phyloP scores from a whole-genome alignment of 2,797 vertebrate genomes.

The Phrynocephalus guinanensis region DNA sequence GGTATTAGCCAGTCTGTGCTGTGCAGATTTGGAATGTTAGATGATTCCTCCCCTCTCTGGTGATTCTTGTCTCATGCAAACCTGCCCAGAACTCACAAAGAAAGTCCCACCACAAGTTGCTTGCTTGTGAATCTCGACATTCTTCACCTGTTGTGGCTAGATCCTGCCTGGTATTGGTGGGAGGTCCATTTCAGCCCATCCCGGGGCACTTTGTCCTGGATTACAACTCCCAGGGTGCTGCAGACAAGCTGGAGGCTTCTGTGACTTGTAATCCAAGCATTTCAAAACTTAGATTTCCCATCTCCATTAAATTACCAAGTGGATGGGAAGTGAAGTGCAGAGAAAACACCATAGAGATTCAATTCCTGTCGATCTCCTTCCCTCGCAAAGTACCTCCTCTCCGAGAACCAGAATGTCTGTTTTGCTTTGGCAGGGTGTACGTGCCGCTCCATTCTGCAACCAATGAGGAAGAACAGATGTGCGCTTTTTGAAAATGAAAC shows the following conservation, averaged over 20 bases:
- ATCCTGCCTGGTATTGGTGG: too few species aligned
- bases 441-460: background rate
- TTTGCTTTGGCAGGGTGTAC: background rate
- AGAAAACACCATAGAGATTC: background rate
- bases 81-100: background rate
- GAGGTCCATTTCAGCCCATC: too few species aligned
- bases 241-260: too few species aligned
- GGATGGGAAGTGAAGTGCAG: background rate
- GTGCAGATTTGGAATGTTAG: background rate
- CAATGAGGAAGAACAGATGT: slow-evolving; percentile 23
- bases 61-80: fast-evolving
- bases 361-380: background rate
- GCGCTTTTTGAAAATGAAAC: slow-evolving; percentile 26
- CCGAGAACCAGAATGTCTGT: background rate
- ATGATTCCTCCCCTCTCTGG: background rate
- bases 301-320: background rate
- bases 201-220: too few species aligned
- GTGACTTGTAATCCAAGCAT: too few species aligned
- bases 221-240: too few species aligned
- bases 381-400: background rate
- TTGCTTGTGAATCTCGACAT: too few species aligned
- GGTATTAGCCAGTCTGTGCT: background rate
- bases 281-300: too few species aligned
- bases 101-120: too few species aligned
- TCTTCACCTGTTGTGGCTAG: too few species aligned